These are phyloP conservation scores for Triplophysa yarkandensis DNA, from an alignment of 2,797 vertebrate genomes.

Conservation along the genomic window DNA sequence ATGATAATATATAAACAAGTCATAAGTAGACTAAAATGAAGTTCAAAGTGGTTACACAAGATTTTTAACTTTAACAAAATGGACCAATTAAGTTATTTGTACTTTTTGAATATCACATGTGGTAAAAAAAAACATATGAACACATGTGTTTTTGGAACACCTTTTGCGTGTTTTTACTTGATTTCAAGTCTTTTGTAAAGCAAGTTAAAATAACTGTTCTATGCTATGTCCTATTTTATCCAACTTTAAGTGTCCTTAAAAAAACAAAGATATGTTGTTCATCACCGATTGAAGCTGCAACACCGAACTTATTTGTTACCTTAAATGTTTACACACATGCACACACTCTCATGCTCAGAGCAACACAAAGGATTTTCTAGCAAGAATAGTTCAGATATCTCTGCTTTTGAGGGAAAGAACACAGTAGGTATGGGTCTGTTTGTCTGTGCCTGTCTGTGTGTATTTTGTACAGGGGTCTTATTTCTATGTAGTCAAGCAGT, in stretches of 20 bases:
- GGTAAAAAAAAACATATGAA: too few species aligned
- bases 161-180: too few species aligned
- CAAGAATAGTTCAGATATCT: slow-evolving; percentile 49
- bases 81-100: too few species aligned
- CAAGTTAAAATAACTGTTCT: too few species aligned
- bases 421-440: slow-evolving; percentile 19
- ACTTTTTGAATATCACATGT: too few species aligned
- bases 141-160: too few species aligned
- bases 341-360: slow-evolving; percentile 21
- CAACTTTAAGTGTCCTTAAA: slow-evolving; percentile 18
- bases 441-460: background rate
- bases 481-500: slow-evolving; percentile 25
- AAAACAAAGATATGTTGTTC: slow-evolving; percentile 30
- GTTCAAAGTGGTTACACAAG: too few species aligned
- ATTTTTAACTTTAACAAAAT: too few species aligned
- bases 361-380: slow-evolving; percentile 25
- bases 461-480: slow-evolving; percentile 12
- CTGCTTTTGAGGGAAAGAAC: slow-evolving; percentile 27
- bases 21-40: too few species aligned
- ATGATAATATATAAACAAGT: too few species aligned
- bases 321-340: slow-evolving; percentile 23
- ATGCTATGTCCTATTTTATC: slow-evolving; percentile 7
- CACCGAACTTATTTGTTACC: slow-evolving; percentile 34
- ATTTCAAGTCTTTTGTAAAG: too few species aligned
- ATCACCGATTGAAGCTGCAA: slow-evolving; percentile 9